Evolutionary conservation across 2,888 invertebrate species (phyloP).

Genomic region (Spodoptera exigua): DNA sequence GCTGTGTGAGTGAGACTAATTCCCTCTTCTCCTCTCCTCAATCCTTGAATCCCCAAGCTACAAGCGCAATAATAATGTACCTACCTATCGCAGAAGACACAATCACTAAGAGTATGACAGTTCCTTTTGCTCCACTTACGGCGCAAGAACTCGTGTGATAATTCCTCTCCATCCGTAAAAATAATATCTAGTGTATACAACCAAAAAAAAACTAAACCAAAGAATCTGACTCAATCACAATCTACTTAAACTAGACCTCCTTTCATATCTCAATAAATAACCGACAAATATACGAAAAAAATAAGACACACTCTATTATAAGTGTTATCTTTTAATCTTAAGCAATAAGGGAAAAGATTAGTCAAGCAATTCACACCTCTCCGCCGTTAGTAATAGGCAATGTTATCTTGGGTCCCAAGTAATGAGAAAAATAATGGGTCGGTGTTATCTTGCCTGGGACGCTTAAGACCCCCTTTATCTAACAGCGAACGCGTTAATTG

Average conservation of each 20-base stretch:
- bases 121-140: no score
- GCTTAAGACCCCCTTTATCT: conserved; percentile 57
- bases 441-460: conserved; percentile 55
- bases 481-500: conserved; percentile 49
- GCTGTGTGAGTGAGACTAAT: no score
- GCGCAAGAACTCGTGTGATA: no score
- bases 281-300: conserved; percentile 43
- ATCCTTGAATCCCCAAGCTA: no score
- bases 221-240: no score
- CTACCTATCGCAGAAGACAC: no score
- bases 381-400: conserved; percentile 51
- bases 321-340: conserved; percentile 64
- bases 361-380: conserved; percentile 62
- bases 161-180: no score
- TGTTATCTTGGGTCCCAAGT: conserved; percentile 58
- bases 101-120: no score
- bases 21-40: no score
- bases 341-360: conserved; percentile 65
- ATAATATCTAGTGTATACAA: no score
- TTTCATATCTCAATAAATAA: conserved; percentile 34
- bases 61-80: no score
- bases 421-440: conserved; percentile 63
- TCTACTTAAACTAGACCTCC: background rate
- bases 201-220: no score
- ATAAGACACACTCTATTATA: conserved; percentile 48